Evolutionary conservation across 64 coral and sea anemone species (phyloP), one percentile per base, ranked within the genome.

Genomic region (Anthopleura sola): DNA sequence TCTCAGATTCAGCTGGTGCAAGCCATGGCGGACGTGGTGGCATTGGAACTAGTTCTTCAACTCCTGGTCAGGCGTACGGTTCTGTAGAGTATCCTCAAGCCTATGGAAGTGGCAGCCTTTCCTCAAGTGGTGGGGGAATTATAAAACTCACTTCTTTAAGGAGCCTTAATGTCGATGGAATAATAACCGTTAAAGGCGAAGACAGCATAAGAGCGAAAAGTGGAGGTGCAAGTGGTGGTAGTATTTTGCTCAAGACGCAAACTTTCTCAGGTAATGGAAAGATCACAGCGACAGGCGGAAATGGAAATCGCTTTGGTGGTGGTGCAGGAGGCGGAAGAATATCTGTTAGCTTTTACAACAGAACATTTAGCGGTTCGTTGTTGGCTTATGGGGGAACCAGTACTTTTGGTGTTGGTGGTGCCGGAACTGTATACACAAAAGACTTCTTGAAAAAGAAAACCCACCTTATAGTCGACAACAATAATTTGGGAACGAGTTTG

Each of bases 241-340:
- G 95, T 71, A 69, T 98, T 8, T 94, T 89, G 92, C 60, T 98
- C 11, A 81, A 60, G 32, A 86, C 88, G 20, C 62, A 86, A 36
- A 82, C 21, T 64, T 89, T 98, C 40, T 83, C 87, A 34, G 95
- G 95, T 37, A 88, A 88, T 49, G 95, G 95, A 48, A 50, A 81
- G 34, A 36, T 98, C 24, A 84, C 85, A 69, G 89, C 89, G 15
- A 91, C 89, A 55, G 95, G 95, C 28, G 95, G 95, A 84, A 91
- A 71, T 64, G 95, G 95, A 26, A 21, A 77, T 24, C 19, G 49
- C 20, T 51, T 37, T 5, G 87, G 95, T 78, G 90, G 95, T 80
- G 95, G 95, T 55, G 95, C 92, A n/a, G 91, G 84, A 48, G 95
- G 95, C 20, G 95, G 95, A 64, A 87, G 95, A 75, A 80, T 98